These are phyloP conservation scores for Zaprionus gabonicus DNA, from an alignment of 1,140 invertebrate genomes.

Conservation along the genomic window DNA sequence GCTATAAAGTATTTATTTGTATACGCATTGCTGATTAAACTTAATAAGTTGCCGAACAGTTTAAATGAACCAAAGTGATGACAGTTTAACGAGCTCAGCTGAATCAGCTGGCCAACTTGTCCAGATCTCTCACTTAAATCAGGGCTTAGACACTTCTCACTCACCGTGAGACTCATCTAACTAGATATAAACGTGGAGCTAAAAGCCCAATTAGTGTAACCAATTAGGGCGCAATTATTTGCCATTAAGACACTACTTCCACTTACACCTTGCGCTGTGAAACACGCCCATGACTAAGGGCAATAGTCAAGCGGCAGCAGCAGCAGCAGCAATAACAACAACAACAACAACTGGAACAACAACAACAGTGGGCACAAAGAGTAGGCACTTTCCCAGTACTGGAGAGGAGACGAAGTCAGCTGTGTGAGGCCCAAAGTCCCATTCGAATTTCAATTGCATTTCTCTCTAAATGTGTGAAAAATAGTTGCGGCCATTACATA, in stretches of 20 bases:
- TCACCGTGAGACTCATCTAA: neutral
- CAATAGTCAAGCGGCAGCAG: conserved; percentile 26
- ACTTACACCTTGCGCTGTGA: conserved; percentile 23
- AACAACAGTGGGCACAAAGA: neutral
- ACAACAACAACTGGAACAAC: conserved; percentile 4
- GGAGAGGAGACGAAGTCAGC: neutral
- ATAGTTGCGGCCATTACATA: conserved; percentile 57
- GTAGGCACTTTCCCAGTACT: too few relatives aligned
- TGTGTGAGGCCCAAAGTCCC: neutral
- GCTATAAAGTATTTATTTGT: too few relatives aligned
- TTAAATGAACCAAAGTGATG: neutral
- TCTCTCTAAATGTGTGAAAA: conserved; percentile 61
- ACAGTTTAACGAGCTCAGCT: neutral
- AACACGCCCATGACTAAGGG: conserved; percentile 45
- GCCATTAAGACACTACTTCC: conserved; percentile 52
- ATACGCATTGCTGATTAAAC: too few relatives aligned
- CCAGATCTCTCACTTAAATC: neutral
- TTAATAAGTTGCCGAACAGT: too few relatives aligned
- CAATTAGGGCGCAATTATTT: conserved; percentile 75
- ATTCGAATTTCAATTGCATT: conserved; percentile 5
- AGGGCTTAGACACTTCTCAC: neutral
- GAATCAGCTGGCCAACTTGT: neutral
- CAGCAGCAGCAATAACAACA: neutral
- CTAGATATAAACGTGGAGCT: neutral
- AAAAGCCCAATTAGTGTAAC: conserved; percentile 50